A percentile compares a stretch with the other conserved stretches of the same genome.
Conservation (phyloP, 2,888 invertebrate genomes). For the Sycophila texana region DNA sequence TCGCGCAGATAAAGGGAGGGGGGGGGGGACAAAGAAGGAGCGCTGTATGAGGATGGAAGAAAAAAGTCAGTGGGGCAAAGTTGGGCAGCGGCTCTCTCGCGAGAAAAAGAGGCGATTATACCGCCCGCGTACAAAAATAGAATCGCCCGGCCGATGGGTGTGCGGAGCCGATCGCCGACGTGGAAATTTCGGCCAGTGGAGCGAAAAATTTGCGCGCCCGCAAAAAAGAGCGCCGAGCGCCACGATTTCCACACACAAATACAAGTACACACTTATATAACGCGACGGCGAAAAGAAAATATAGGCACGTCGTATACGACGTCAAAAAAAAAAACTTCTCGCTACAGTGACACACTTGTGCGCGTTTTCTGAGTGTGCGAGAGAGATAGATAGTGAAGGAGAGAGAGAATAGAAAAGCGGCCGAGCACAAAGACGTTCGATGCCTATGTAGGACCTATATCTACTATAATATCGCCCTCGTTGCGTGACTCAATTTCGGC, state of each 20-base stretch:
- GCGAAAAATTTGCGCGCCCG: constrained; percentile 17
- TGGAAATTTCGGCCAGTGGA: constrained; percentile 31
- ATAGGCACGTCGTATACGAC: too few species aligned
- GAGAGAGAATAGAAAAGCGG: too few species aligned
- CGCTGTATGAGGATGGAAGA: too few species aligned
- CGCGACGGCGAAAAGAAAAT: too few species aligned
- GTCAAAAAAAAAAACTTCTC: too few species aligned
- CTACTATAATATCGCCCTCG: neutral
- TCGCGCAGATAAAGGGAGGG: too few species aligned
- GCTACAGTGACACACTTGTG: constrained; percentile 1
- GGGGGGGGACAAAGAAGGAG: too few species aligned
- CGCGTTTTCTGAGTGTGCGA: neutral
- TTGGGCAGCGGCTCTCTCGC: too few species aligned
- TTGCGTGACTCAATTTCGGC: neutral
- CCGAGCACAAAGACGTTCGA: too few species aligned
- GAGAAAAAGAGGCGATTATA: neutral
- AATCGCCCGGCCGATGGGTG: neutral
- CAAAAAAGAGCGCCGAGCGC: neutral
- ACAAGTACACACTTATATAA: neutral
- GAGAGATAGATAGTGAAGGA: too few species aligned
- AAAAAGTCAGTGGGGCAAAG: too few species aligned
- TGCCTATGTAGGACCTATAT: too few species aligned
- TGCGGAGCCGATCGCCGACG: neutral
- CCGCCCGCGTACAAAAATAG: neutral
- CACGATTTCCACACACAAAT: neutral